Percentiles rank a stretch among this genome's conserved stretches.
Evolutionary conservation across 2,888 invertebrate species (phyloP).

Genomic region (Stegana nigrithorax): DNA sequence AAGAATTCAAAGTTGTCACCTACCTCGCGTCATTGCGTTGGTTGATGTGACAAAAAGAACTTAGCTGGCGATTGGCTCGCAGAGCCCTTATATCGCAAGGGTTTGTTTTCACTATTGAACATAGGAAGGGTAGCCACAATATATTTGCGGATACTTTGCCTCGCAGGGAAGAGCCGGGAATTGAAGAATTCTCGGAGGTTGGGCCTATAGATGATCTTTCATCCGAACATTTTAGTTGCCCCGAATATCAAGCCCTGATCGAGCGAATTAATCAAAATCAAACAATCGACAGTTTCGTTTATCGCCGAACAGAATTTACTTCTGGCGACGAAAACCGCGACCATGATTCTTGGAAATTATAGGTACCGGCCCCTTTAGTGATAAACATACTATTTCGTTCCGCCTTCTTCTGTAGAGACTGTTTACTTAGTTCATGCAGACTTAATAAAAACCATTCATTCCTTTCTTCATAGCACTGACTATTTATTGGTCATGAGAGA

Average conservation of each 20-base stretch:
- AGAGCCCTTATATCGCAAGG: constrained; percentile 34
- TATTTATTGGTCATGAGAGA: too few relatives aligned
- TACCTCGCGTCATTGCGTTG: constrained; percentile 44
- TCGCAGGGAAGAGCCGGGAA: constrained; percentile 3
- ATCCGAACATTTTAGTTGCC: neutral
- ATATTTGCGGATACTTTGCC: constrained; percentile 41
- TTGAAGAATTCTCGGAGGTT: neutral
- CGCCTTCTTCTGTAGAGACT: too few relatives aligned
- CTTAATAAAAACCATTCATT: too few relatives aligned
- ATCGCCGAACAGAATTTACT: constrained; percentile 2
- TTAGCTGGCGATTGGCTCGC: constrained; percentile 40
- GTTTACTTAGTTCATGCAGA: too few relatives aligned
- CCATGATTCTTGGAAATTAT: too few relatives aligned
- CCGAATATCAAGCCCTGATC: neutral
- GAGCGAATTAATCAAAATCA: neutral
- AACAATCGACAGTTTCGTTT: constrained; percentile 3
- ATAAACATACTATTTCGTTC: too few relatives aligned
- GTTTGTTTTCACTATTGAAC: constrained; percentile 32
- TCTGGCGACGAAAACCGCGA: neutral
- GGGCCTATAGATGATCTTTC: neutral
- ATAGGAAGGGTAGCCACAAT: constrained; percentile 39
- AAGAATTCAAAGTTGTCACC: constrained; percentile 32
- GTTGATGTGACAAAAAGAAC: constrained; percentile 42
- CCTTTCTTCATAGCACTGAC: too few relatives aligned
- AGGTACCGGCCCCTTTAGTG: too few relatives aligned